Percentiles rank a stretch among this genome's conserved stretches.
Evolutionary conservation across 2,888 invertebrate species (phyloP).

Genomic region (Barypeithes pellucidus): DNA sequence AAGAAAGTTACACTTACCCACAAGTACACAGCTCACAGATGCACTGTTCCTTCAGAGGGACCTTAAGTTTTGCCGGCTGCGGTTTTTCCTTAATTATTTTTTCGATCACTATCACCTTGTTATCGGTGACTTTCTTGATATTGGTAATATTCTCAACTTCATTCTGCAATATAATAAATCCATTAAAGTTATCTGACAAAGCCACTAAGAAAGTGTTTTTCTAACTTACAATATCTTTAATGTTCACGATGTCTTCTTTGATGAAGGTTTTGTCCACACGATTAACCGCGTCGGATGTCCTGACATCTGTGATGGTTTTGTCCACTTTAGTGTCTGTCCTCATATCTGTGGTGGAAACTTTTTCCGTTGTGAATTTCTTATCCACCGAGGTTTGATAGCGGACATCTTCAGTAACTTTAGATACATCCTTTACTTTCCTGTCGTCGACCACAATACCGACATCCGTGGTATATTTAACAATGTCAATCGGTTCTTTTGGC

Average conservation of each 20-base stretch:
- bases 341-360: slow-evolving; percentile 46
- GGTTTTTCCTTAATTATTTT: slow-evolving; percentile 68
- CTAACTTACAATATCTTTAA: slow-evolving; percentile 72
- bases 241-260: slow-evolving; percentile 75
- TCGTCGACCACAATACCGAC: slow-evolving; percentile 33
- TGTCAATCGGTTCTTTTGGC: slow-evolving; percentile 21
- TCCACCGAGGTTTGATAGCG: slow-evolving; percentile 55
- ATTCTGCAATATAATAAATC: slow-evolving; percentile 63
- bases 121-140: slow-evolving; percentile 71
- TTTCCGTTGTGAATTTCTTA: slow-evolving; percentile 57
- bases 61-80: slow-evolving; percentile 68
- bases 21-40: slow-evolving; percentile 94
- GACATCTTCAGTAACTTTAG: slow-evolving; percentile 55
- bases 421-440: slow-evolving; percentile 49
- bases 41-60: slow-evolving; percentile 82
- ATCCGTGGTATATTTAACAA: slow-evolving; percentile 30
- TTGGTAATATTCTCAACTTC: slow-evolving; percentile 69
- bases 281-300: slow-evolving; percentile 61
- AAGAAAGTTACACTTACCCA: slow-evolving; percentile 81
- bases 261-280: slow-evolving; percentile 73
- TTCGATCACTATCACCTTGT: slow-evolving; percentile 72
- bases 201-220: not conserved
- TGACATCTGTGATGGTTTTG: slow-evolving; percentile 52
- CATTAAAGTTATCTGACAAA: not conserved
- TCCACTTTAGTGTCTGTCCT: slow-evolving; percentile 46